phyloP scores from a whole-genome alignment of 2,888 invertebrate genomes.

The Zele albiditarsus region DNA sequence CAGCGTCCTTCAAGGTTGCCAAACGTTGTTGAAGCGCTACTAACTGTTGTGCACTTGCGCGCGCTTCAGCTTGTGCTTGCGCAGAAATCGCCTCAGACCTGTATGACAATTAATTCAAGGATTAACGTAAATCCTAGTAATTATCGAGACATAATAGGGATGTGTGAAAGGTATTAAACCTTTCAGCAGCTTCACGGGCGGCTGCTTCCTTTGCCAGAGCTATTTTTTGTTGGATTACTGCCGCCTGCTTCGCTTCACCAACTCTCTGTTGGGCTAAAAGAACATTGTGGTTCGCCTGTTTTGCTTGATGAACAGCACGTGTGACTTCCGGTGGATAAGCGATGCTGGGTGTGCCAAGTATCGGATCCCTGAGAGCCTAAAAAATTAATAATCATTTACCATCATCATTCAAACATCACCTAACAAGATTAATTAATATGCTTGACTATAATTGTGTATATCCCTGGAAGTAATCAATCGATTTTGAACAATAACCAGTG shows the following conservation, averaged over 20 bases:
- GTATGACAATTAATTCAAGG: slow-evolving; percentile 7
- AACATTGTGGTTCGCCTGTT: slow-evolving; percentile 82
- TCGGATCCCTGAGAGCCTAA: slow-evolving; percentile 62
- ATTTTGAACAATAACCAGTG: too few relatives aligned
- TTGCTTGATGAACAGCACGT: slow-evolving; percentile 82
- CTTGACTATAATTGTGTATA: too few relatives aligned
- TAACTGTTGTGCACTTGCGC: slow-evolving; percentile 77
- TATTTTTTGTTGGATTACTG: slow-evolving; percentile 81
- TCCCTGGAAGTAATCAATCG: too few relatives aligned
- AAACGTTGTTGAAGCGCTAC: slow-evolving; percentile 79
- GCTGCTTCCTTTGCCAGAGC: slow-evolving; percentile 84
- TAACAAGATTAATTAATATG: too few relatives aligned
- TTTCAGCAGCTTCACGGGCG: slow-evolving; percentile 73
- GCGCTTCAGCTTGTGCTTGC: slow-evolving; percentile 65
- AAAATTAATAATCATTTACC: neutral
- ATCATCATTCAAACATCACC: too few relatives aligned
- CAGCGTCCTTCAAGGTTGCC: slow-evolving; percentile 81
- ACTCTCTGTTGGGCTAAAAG: slow-evolving; percentile 83
- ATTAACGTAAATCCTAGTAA: neutral
- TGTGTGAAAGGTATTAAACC: slow-evolving; percentile 52
- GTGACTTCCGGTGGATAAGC: slow-evolving; percentile 79
- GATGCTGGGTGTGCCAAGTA: slow-evolving; percentile 68
- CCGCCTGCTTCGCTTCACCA: slow-evolving; percentile 82
- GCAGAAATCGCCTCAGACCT: slow-evolving; percentile 69
- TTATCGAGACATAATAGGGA: neutral